Evolutionary conservation across 2,888 invertebrate genomes (phyloP), one percentile per base, ranked within the genome.

Genomic region (Drosophila neoperkinsi): DNA sequence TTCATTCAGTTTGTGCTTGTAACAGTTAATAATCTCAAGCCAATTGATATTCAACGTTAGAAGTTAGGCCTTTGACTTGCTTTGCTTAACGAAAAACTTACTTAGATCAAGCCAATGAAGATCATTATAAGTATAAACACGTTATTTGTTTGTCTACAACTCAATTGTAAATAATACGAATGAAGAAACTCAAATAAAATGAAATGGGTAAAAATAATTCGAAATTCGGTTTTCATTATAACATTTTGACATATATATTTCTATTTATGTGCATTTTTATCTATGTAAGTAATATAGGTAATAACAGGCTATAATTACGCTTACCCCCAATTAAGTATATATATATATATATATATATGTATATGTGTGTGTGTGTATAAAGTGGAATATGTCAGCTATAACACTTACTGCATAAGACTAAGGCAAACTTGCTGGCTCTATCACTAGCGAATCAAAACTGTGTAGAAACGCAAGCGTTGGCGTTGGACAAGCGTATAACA

Each of bases 351-450:
- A 4, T 25, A 1, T 25, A 0, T 43, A 0, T 13, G 4, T 34
- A 5, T 41, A 21, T 21, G 16, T 25, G 4, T 46, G 25, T 36
- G 16, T 33, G 4, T 21, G 5, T 25, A 10, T 53, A 16, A 10
- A 41, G 31, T 61, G 67, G 46, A 63, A 50, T 69, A 59, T 62
- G 51, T 66, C 41, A 41, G 69, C 52, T 73, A 63, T 71, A 83
- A 81, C 71, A 85, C 72, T 82, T 73, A 71, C 55, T 67, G 70
- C 62, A 77, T 85, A 84, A 63, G 49, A 82, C 85, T 85, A 85
- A 66, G 88, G 90, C 88, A 85, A 86, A 77, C 71, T 80, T 69
- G 56, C 65, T 72, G 84, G 84, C 87, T 71, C 57, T 60, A 58
- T 63, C 60, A 63, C 67, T 58, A 68, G 64, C 64, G 30, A 52